Percentiles rank a stretch among this genome's conserved stretches.
These are phyloP conservation scores for Epizoanthus rinbou DNA, from an alignment of 92 coral and sea anemone genomes.

Conservation along the genomic window DNA sequence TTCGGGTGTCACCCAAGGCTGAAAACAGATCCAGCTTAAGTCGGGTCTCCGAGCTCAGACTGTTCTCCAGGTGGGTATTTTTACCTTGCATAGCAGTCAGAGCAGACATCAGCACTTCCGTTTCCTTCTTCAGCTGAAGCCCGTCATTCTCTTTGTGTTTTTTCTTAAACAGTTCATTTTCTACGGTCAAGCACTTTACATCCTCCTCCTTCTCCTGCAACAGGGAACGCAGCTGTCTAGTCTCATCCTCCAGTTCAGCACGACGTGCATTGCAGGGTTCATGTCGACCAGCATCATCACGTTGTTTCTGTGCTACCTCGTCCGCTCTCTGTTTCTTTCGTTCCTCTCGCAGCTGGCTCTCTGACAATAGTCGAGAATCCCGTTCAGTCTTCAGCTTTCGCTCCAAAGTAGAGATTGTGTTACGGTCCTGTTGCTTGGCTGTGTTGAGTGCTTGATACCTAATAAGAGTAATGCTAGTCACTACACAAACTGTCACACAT, in stretches of 20 bases:
- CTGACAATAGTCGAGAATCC: slow-evolving; percentile 90
- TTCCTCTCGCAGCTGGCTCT: slow-evolving; percentile 94
- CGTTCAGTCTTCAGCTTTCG: slow-evolving; percentile 97
- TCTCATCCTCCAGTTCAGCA: slow-evolving; percentile 89
- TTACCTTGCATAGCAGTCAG: slow-evolving; percentile 97
- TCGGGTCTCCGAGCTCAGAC: slow-evolving; percentile 95
- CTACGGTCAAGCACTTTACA: slow-evolving; percentile 72
- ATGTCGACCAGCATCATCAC: slow-evolving; percentile 84
- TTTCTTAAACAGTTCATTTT: slow-evolving; percentile 78
- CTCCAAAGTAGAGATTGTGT: slow-evolving; percentile 80
- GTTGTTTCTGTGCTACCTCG: slow-evolving; percentile 83
- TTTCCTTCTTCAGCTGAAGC: slow-evolving; percentile 92
- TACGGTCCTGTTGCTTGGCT: slow-evolving; percentile 95
- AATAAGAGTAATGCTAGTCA: not conserved
- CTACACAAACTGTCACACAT: not conserved
- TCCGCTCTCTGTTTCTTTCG: slow-evolving; percentile 93
- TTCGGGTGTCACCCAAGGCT: slow-evolving; percentile 95
- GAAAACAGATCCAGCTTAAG: slow-evolving; percentile 96
- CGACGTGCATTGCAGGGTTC: slow-evolving; percentile 93
- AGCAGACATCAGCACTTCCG: slow-evolving; percentile 94
- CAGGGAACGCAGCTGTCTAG: slow-evolving; percentile 75
- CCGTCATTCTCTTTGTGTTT: slow-evolving; percentile 87
- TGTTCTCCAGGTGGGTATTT: slow-evolving; percentile 96
- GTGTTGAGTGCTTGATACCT: slow-evolving; percentile 84
- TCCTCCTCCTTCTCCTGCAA: slow-evolving; percentile 89